Percentiles rank a stretch among this genome's conserved stretches.
phyloP scores from a whole-genome alignment of 2,888 invertebrate genomes.

The Parthenolecanium corni region DNA sequence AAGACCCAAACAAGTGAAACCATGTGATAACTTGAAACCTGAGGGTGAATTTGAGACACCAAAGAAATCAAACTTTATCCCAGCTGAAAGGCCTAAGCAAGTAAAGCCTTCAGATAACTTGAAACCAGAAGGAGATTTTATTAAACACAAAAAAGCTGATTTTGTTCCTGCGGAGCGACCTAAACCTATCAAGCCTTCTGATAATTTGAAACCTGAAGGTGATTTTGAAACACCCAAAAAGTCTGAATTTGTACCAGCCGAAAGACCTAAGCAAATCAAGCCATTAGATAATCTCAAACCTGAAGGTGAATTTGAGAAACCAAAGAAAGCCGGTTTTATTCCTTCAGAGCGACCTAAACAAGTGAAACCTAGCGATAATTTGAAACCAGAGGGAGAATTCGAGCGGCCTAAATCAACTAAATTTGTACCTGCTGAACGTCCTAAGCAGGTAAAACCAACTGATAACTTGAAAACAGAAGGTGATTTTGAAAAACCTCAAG shows the following conservation, averaged over 20 bases:
- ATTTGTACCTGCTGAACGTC: constrained; percentile 38
- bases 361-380: constrained; percentile 36
- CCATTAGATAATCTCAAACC: constrained; percentile 45
- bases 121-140: constrained; percentile 53
- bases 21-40: constrained; percentile 36
- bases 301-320: constrained; percentile 48
- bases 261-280: constrained; percentile 41
- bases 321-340: constrained; percentile 37
- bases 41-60: constrained; percentile 40
- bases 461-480: constrained; percentile 38
- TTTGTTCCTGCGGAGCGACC: constrained; percentile 46
- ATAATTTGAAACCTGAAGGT: constrained; percentile 39
- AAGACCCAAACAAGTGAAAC: constrained; percentile 39
- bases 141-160: constrained; percentile 38
- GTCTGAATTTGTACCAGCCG: constrained; percentile 32
- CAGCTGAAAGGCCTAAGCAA: constrained; percentile 37
- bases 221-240: constrained; percentile 44
- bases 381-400: constrained; percentile 36
- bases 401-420: constrained; percentile 37
- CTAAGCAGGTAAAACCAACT: constrained; percentile 36
- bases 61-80: constrained; percentile 36
- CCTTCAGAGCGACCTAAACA: constrained; percentile 46
- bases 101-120: constrained; percentile 42
- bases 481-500: constrained; percentile 41
- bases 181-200: constrained; percentile 42